These are phyloP conservation scores for Sebastes cheni DNA, from an alignment of 2,797 vertebrate species.

Conservation along the genomic window DNA sequence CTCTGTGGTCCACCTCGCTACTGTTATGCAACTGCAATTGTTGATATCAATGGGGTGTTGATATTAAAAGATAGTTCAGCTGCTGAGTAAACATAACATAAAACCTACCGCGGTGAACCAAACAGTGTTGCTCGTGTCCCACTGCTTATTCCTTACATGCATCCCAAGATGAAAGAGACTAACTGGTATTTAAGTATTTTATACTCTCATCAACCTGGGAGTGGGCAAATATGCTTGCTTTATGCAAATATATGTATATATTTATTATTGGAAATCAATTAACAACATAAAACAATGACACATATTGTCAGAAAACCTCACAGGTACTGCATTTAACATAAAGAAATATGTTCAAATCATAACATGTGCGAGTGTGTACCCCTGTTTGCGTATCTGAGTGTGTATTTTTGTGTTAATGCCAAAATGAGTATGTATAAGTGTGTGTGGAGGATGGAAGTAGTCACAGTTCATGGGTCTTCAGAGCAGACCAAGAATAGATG, in stretches of 20 bases:
- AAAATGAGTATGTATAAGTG: neutral
- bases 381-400: neutral
- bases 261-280: too few species aligned
- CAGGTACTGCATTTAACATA: too few species aligned
- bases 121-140: neutral
- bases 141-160: neutral
- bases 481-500: neutral
- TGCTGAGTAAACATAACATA: neutral
- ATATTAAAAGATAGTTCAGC: neutral
- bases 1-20: neutral
- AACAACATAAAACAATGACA: too few species aligned
- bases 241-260: too few species aligned
- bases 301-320: too few species aligned
- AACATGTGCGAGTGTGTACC: neutral
- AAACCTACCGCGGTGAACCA: neutral
- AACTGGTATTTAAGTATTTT: too few species aligned
- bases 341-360: too few species aligned
- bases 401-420: neutral
- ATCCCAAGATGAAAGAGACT: neutral
- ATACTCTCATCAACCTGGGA: too few species aligned
- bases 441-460: neutral
- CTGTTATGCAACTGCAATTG: neutral
- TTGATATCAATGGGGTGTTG: neutral
- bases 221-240: too few species aligned
- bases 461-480: slow-evolving; percentile 10